Conservation (phyloP, 2,113 vertebrate genomes). For the Lophochroa leadbeateri region DNA sequence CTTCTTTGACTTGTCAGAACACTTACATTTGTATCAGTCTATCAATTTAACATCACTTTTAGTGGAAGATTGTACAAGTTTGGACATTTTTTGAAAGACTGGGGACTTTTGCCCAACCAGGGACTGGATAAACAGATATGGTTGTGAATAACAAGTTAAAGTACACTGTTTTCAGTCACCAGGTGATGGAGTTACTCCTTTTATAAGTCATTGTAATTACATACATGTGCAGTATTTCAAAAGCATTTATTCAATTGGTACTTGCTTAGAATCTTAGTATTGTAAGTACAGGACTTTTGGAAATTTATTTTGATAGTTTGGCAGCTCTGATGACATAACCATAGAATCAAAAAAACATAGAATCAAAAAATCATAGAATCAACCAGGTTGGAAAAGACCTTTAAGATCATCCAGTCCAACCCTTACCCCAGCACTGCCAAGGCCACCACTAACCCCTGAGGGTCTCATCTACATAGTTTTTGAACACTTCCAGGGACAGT, state of each 20-base stretch:
- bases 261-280: neutral
- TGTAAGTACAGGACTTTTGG: neutral
- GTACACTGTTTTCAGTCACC: neutral
- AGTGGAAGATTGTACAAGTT: neutral
- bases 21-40: neutral
- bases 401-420: too few species aligned
- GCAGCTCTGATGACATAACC: neutral
- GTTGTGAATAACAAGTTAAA: neutral
- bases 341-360: too few species aligned
- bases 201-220: neutral
- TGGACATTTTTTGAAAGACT: neutral
- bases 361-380: too few species aligned
- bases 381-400: too few species aligned
- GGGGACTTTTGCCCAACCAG: neutral
- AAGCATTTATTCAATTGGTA: neutral
- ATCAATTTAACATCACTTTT: neutral
- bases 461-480: too few species aligned
- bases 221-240: neutral
- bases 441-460: too few species aligned
- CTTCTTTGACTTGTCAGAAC: neutral
- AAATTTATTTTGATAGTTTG: neutral
- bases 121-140: neutral
- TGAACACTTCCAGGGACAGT: too few species aligned
- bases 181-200: neutral
- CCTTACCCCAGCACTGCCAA: too few species aligned